These are phyloP conservation scores for Stenodera caucasica DNA, from an alignment of 2,888 invertebrate genomes.

Conservation along the genomic window DNA sequence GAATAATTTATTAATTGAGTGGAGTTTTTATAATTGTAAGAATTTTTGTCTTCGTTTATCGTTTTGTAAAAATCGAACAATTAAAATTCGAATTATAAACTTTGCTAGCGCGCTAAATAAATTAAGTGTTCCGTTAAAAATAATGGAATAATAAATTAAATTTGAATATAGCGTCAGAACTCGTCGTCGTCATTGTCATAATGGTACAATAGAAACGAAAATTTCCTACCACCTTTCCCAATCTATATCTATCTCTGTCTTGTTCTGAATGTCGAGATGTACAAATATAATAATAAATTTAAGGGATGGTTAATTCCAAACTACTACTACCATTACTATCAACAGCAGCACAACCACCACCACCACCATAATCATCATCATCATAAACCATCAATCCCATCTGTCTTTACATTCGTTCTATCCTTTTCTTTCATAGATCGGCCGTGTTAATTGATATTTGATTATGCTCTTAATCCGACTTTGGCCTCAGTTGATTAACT, in stretches of 20 bases:
- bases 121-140: slow-evolving; percentile 40
- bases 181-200: slow-evolving; percentile 34
- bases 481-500: slow-evolving; percentile 52
- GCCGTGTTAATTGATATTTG: slow-evolving; percentile 53
- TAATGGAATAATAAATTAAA: slow-evolving; percentile 52
- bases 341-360: not conserved
- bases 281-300: not conserved
- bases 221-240: slow-evolving; percentile 9
- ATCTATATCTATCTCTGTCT: not conserved
- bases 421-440: slow-evolving; percentile 11
- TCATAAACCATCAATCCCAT: too few relatives aligned
- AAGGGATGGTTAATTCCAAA: not conserved
- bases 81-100: slow-evolving; percentile 35
- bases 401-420: too few relatives aligned
- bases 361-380: too few relatives aligned
- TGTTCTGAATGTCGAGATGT: not conserved
- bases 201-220: slow-evolving; percentile 2
- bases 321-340: too few relatives aligned
- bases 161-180: slow-evolving; percentile 38
- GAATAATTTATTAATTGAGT: too few relatives aligned
- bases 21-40: too few relatives aligned
- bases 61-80: slow-evolving; percentile 24
- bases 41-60: not conserved
- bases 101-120: slow-evolving; percentile 35
- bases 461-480: slow-evolving; percentile 53